A percentile compares a stretch with the other conserved stretches of the same genome.
These are phyloP conservation scores for Salarias fasciatus DNA, from an alignment of 2,797 vertebrate species.

Conservation along the genomic window DNA sequence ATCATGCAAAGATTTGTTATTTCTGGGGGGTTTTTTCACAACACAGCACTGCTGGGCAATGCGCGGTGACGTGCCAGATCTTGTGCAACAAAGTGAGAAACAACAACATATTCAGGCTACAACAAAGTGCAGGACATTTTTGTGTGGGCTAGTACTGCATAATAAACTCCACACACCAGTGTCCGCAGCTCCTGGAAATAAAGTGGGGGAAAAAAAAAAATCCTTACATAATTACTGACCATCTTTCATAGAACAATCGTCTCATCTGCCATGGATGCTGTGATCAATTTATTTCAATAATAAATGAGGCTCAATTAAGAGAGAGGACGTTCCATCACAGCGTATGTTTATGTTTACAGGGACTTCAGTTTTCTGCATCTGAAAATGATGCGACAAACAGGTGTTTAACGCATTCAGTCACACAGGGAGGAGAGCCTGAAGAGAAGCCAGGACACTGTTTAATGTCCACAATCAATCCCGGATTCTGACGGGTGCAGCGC, in stretches of 20 bases:
- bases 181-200: not conserved
- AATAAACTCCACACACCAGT: constrained; percentile 3
- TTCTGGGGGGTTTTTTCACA: constrained; percentile 40
- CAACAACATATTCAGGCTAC: constrained; percentile 13
- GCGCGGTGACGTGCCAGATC: not conserved
- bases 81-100: constrained; percentile 13
- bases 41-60: constrained; percentile 20
- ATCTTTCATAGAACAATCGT: not conserved
- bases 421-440: too few relatives aligned
- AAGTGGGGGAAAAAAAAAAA: not conserved
- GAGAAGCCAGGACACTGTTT: too few relatives aligned
- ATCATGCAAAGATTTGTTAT: constrained; percentile 70
- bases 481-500: too few relatives aligned
- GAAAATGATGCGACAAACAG: too few relatives aligned
- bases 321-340: not conserved
- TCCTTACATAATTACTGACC: constrained; percentile 27
- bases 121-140: constrained; percentile 1
- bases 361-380: too few relatives aligned
- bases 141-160: constrained; percentile 26
- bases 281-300: not conserved
- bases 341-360: not conserved
- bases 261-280: not conserved
- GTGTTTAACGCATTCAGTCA: too few relatives aligned
- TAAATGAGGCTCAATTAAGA: not conserved
- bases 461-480: too few relatives aligned